Evolutionary conservation across 2,113 vertebrate genomes (phyloP).

Genomic region (Oxyruncus cristatus): DNA sequence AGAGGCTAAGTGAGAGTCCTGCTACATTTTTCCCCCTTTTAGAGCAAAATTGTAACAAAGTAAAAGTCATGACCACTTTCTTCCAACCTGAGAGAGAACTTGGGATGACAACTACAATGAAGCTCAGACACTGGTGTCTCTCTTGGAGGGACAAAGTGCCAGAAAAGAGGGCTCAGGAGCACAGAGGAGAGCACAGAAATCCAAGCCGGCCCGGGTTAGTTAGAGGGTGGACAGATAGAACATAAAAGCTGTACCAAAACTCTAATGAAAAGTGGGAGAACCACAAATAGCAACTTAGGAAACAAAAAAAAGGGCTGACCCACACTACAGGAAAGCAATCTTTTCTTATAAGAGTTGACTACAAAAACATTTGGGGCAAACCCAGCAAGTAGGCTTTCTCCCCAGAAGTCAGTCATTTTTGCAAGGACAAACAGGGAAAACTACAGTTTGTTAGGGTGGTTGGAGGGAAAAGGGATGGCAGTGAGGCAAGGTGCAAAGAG

Average conservation of each 20-base stretch:
- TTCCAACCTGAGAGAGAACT: neutral
- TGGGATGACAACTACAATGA: neutral
- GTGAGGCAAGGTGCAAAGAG: neutral
- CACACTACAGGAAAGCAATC: neutral
- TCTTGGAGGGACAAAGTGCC: neutral
- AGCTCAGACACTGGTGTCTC: neutral
- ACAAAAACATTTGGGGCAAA: neutral
- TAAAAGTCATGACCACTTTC: neutral
- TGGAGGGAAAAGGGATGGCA: neutral
- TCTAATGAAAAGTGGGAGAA: neutral
- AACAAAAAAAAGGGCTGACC: neutral
- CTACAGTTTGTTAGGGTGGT: neutral
- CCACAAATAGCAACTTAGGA: neutral
- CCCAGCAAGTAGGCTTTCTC: neutral
- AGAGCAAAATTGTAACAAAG: neutral
- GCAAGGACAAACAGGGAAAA: constrained; percentile 6
- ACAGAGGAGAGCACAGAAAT: neutral
- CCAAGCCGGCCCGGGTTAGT: neutral
- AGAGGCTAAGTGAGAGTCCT: neutral
- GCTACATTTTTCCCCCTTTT: neutral
- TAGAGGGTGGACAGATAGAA: neutral
- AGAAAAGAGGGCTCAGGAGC: neutral
- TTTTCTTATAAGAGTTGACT: neutral
- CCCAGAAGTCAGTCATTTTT: neutral
- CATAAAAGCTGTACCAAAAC: neutral